phyloP scores from a whole-genome alignment of 2,797 vertebrate genomes.

The Leuciscus waleckii region DNA sequence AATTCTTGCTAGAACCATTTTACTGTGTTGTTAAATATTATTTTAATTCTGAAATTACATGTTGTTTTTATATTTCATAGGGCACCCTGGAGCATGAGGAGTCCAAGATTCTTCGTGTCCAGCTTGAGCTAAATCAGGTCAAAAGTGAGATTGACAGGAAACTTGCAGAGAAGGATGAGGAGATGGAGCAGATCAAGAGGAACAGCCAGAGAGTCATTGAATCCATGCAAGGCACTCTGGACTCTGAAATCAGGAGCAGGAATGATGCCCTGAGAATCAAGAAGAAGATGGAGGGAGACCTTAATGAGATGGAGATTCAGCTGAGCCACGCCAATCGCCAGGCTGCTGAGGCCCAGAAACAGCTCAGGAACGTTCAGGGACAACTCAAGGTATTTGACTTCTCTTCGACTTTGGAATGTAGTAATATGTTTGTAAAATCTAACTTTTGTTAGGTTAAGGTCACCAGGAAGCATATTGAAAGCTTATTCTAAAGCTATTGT shows the following conservation, averaged over 20 bases:
- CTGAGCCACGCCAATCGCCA: conserved; percentile 79
- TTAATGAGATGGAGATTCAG: conserved; percentile 88
- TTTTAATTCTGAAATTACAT: not conserved
- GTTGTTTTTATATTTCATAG: conserved; percentile 68
- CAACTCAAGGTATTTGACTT: conserved; percentile 70
- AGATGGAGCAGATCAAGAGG: conserved; percentile 87
- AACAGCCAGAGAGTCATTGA: conserved; percentile 84
- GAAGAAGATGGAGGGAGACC: conserved; percentile 91
- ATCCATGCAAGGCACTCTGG: conserved; percentile 83
- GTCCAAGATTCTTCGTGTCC: conserved; percentile 78
- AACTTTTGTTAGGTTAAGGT: rapidly evolving
- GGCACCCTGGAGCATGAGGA: conserved; percentile 82
- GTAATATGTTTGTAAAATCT: not conserved
- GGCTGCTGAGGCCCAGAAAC: conserved; percentile 36
- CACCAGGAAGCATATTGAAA: not conserved
- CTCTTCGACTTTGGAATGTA: not conserved
- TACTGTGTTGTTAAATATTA: not conserved
- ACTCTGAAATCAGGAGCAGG: conserved; percentile 86
- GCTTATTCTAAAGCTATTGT: not conserved
- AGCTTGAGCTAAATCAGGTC: conserved; percentile 87
- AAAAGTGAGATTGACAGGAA: conserved; percentile 87
- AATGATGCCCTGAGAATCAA: conserved; percentile 88
- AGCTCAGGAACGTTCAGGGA: conserved; percentile 75
- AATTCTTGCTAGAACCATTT: not conserved
- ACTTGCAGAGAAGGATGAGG: conserved; percentile 87